These are phyloP conservation scores for Paramormyrops hopkinsi DNA, from an alignment of 2,797 vertebrate species.

Conservation along the genomic window DNA sequence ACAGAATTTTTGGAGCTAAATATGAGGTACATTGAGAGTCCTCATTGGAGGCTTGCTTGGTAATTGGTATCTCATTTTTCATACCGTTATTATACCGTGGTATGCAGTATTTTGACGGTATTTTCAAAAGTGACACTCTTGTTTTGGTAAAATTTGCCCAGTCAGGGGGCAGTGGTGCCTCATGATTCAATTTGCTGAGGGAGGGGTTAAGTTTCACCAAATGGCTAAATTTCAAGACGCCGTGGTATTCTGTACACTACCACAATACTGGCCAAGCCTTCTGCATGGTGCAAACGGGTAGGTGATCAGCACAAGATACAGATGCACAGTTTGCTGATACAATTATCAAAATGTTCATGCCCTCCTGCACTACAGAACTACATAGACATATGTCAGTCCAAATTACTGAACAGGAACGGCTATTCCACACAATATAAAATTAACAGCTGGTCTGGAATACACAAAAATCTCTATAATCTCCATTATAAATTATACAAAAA, in stretches of 20 bases:
- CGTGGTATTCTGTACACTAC: neutral
- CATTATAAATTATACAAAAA: neutral
- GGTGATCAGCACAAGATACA: neutral
- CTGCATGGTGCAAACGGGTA: neutral
- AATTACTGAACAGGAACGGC: neutral
- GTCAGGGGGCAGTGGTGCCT: neutral
- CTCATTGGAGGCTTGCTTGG: neutral
- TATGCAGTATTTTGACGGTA: neutral
- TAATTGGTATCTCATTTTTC: neutral
- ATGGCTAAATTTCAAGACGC: neutral
- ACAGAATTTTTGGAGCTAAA: neutral
- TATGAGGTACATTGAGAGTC: neutral
- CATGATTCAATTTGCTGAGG: neutral
- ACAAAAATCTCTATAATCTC: neutral
- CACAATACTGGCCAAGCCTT: neutral
- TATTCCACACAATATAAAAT: neutral
- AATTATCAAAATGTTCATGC: neutral
- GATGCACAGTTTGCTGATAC: neutral
- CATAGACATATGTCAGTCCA: neutral
- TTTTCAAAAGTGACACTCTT: neutral
- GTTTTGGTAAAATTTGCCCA: neutral
- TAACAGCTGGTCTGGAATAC: neutral
- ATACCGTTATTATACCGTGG: neutral
- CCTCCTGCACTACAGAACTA: neutral
- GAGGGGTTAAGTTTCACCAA: neutral